A percentile compares a stretch with the other conserved stretches of the same genome.
phyloP scores from a whole-genome alignment of 2,888 invertebrate species.

The Lampropteryx suffumata region DNA sequence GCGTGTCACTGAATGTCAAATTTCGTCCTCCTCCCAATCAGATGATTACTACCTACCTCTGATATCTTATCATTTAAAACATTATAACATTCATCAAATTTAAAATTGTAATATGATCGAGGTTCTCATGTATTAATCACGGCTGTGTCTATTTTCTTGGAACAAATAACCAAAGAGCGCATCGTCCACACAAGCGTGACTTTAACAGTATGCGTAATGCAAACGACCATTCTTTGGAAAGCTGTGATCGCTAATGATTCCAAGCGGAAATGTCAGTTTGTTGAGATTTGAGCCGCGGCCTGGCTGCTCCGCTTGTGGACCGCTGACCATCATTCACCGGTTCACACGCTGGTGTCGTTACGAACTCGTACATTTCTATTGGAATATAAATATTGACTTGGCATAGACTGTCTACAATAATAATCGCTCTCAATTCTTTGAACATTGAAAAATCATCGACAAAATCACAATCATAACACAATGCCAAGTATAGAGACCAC shows the following conservation, averaged over 20 bases:
- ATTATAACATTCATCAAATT: constrained; percentile 32
- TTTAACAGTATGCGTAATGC: constrained; percentile 43
- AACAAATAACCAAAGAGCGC: constrained; percentile 40
- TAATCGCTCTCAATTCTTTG: constrained; percentile 25
- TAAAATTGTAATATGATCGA: constrained; percentile 42
- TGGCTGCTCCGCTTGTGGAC: constrained; percentile 21
- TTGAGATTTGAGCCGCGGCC: constrained; percentile 48
- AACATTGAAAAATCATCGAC: too few species aligned
- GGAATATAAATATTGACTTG: constrained; percentile 59
- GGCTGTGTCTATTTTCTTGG: constrained; percentile 49
- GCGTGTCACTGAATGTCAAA: constrained; percentile 20
- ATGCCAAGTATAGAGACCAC: constrained; percentile 45
- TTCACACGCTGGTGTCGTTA: constrained; percentile 65
- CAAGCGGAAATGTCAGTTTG: constrained; percentile 72
- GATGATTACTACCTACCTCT: constrained; percentile 6
- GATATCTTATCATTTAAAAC: not conserved
- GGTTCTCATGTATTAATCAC: constrained; percentile 33
- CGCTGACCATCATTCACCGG: constrained; percentile 40
- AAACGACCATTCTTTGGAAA: constrained; percentile 47
- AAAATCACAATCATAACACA: constrained; percentile 7
- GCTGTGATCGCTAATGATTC: constrained; percentile 52
- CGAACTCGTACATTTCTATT: constrained; percentile 51
- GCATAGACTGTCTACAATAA: constrained; percentile 36
- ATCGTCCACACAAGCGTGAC: constrained; percentile 42
- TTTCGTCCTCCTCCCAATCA: constrained; percentile 10